Evolutionary conservation across 1,140 invertebrate genomes (phyloP).

Genomic region (Drosophila arawakana): DNA sequence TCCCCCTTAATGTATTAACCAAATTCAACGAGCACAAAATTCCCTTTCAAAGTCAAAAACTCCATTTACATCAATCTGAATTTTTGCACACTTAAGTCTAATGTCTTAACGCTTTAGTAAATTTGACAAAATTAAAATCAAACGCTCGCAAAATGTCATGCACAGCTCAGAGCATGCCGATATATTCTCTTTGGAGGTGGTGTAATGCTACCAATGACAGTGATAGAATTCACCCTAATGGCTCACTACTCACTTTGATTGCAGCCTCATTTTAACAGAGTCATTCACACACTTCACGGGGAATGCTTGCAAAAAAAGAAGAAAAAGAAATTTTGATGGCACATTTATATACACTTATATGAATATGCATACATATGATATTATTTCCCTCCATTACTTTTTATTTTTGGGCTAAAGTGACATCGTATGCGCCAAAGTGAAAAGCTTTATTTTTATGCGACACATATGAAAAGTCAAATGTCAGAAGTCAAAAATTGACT

Average conservation of each 20-base stretch:
- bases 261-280: slow-evolving; percentile 25
- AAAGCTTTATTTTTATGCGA: slow-evolving; percentile 47
- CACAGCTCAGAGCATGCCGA: not conserved
- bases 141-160: slow-evolving; percentile 41
- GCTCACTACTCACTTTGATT: slow-evolving; percentile 52
- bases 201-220: slow-evolving; percentile 32
- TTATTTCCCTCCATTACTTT: not conserved
- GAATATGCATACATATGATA: not conserved
- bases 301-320: slow-evolving; percentile 11
- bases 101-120: slow-evolving; percentile 33
- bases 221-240: slow-evolving; percentile 29
- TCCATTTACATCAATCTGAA: not conserved
- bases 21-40: too few species aligned
- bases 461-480: slow-evolving; percentile 40
- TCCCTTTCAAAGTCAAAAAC: too few species aligned
- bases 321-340: slow-evolving; percentile 24
- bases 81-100: slow-evolving; percentile 1
- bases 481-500: slow-evolving; percentile 35
- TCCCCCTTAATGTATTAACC: not conserved
- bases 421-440: slow-evolving; percentile 40
- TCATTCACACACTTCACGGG: slow-evolving; percentile 18
- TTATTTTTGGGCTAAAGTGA: slow-evolving; percentile 19
- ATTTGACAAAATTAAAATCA: slow-evolving; percentile 53
- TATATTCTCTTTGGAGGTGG: slow-evolving; percentile 2
- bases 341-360: slow-evolving; percentile 11